phyloP scores from a whole-genome alignment of 2,113 vertebrate genomes.

The Gallinago undulata region DNA sequence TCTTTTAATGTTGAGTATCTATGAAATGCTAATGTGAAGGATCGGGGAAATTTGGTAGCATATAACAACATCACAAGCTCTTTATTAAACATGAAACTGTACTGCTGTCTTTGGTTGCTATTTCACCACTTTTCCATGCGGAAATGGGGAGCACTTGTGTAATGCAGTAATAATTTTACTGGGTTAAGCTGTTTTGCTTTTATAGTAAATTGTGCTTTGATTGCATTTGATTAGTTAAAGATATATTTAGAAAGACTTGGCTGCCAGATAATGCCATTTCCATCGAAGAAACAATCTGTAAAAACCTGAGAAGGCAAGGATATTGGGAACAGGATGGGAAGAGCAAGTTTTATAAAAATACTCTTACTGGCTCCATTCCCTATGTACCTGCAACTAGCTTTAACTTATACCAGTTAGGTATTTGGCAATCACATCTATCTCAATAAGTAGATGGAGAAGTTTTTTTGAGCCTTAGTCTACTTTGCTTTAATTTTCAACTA shows the following conservation, averaged over 20 bases:
- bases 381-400: background rate
- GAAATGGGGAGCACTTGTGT: background rate
- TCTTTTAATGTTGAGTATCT: background rate
- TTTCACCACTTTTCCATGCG: background rate
- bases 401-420: background rate
- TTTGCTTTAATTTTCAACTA: background rate
- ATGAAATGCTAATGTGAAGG: background rate
- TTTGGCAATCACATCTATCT: background rate
- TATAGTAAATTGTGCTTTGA: slow-evolving; percentile 4
- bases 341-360: background rate
- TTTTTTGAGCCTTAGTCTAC: background rate
- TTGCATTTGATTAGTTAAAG: slow-evolving; percentile 26
- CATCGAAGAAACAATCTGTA: slow-evolving; percentile 5
- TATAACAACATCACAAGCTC: background rate
- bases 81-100: background rate
- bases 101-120: background rate
- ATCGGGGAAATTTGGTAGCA: background rate
- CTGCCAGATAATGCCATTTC: background rate
- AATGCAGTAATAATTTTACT: background rate
- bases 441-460: background rate
- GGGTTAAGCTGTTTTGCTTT: slow-evolving; percentile 24
- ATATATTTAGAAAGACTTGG: slow-evolving; percentile 10
- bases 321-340: background rate
- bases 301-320: background rate
- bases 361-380: background rate